Evolutionary conservation across 2,113 vertebrate species (phyloP).

Genomic region (Pantherophis guttatus): DNA sequence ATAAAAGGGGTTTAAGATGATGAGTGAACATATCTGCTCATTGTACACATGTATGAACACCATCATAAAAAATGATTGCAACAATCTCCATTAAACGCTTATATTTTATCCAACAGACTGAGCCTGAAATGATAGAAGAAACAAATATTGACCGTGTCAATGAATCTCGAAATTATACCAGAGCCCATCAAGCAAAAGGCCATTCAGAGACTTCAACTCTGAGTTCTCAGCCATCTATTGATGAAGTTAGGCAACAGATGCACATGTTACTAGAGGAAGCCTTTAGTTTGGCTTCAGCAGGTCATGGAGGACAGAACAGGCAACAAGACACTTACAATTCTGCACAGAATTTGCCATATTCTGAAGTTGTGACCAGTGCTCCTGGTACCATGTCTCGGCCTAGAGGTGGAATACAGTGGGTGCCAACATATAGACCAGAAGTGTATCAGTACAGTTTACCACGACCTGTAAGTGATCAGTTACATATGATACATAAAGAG

Average conservation of each 20-base stretch:
- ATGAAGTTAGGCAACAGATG: conserved; percentile 98
- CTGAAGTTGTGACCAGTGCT: conserved; percentile 92
- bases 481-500: not conserved
- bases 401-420: conserved; percentile 88
- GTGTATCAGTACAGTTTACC: conserved; percentile 94
- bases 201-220: conserved; percentile 96
- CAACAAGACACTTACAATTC: conserved; percentile 82
- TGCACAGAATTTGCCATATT: conserved; percentile 83
- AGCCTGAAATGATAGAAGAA: conserved; percentile 95
- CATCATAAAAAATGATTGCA: not conserved
- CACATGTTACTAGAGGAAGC: conserved; percentile 97
- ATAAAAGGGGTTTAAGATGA: not conserved
- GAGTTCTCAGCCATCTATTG: conserved; percentile 98
- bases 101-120: conserved; percentile 78
- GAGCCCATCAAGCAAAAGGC: conserved; percentile 85
- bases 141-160: conserved; percentile 89
- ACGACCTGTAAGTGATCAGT: conserved; percentile 81
- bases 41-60: not conserved
- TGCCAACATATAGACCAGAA: conserved; percentile 88
- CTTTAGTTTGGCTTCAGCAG: conserved; percentile 93
- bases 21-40: not conserved
- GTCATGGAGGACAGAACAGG: conserved; percentile 82
- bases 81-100: conserved; percentile 9
- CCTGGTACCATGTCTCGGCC: conserved; percentile 87
- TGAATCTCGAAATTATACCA: conserved; percentile 76